Percentiles rank a stretch among this genome's conserved stretches.
Evolutionary conservation across 2,888 invertebrate genomes (phyloP).

Genomic region (Lacanobia oleracea): DNA sequence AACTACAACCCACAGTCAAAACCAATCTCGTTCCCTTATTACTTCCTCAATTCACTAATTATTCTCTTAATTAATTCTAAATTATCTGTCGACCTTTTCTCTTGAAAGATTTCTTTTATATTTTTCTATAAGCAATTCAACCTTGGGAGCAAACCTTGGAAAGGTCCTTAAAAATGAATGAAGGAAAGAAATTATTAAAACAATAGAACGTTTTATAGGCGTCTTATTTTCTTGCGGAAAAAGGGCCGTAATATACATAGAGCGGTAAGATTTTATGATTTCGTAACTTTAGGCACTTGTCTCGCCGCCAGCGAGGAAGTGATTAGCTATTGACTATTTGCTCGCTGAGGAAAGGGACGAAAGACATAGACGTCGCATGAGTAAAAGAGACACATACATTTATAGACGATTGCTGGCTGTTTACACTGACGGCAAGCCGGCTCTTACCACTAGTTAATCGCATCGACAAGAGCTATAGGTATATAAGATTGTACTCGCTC

Average conservation of each 20-base stretch:
- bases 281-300: background rate
- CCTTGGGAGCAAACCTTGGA: constrained; percentile 11
- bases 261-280: background rate
- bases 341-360: too few species aligned
- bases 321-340: too few species aligned
- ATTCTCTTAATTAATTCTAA: constrained; percentile 39
- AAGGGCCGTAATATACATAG: background rate
- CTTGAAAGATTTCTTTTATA: constrained; percentile 21
- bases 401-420: too few species aligned
- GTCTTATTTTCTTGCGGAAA: background rate
- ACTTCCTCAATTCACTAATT: constrained; percentile 23
- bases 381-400: too few species aligned
- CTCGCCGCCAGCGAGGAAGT: too few species aligned
- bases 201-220: constrained; percentile 30
- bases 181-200: constrained; percentile 29
- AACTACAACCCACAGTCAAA: background rate
- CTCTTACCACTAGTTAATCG: too few species aligned
- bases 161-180: constrained; percentile 20
- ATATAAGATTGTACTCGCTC: too few species aligned
- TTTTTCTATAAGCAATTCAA: constrained; percentile 33
- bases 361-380: too few species aligned
- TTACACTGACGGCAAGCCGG: too few species aligned
- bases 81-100: constrained; percentile 30
- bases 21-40: background rate
- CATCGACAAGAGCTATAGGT: too few species aligned